Conservation (phyloP, 2,888 invertebrate genomes). For the Nomada goodeniana region DNA sequence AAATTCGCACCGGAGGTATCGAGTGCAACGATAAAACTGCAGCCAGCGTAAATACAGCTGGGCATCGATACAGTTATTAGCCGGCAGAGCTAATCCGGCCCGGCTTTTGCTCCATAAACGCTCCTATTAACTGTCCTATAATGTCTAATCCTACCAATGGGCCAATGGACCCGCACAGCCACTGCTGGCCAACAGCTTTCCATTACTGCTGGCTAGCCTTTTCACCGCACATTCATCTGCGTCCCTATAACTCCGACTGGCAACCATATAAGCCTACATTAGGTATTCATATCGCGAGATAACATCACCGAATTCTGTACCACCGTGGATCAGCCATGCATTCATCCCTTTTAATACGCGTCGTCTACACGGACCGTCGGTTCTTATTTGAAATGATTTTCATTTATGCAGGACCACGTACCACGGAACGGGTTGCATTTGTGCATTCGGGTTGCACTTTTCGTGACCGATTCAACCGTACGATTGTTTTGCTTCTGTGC, state of each 20-base stretch:
- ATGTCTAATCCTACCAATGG: slow-evolving; percentile 53
- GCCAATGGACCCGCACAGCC: slow-evolving; percentile 17
- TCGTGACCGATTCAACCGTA: neutral
- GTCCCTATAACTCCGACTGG: slow-evolving; percentile 28
- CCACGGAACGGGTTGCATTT: slow-evolving; percentile 1
- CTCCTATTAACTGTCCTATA: slow-evolving; percentile 63
- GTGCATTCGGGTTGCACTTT: slow-evolving; percentile 9
- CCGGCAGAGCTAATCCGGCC: slow-evolving; percentile 44
- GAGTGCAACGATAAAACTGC: neutral
- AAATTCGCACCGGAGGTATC: neutral
- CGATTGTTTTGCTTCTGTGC: slow-evolving; percentile 2
- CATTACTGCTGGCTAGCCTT: slow-evolving; percentile 63
- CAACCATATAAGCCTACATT: slow-evolving; percentile 53
- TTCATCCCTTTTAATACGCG: slow-evolving; percentile 59
- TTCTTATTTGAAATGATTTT: slow-evolving; percentile 50
- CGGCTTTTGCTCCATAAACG: slow-evolving; percentile 55
- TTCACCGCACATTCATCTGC: slow-evolving; percentile 52
- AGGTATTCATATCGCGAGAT: slow-evolving; percentile 65
- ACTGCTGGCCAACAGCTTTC: slow-evolving; percentile 60
- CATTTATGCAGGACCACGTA: slow-evolving; percentile 57
- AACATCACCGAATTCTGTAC: slow-evolving; percentile 54
- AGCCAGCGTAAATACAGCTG: neutral
- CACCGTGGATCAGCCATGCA: slow-evolving; percentile 60
- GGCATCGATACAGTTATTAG: slow-evolving; percentile 48
- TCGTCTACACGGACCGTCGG: slow-evolving; percentile 20